Conservation (phyloP, 2,113 vertebrate species). For the Chiloscyllium plagiosum region DNA sequence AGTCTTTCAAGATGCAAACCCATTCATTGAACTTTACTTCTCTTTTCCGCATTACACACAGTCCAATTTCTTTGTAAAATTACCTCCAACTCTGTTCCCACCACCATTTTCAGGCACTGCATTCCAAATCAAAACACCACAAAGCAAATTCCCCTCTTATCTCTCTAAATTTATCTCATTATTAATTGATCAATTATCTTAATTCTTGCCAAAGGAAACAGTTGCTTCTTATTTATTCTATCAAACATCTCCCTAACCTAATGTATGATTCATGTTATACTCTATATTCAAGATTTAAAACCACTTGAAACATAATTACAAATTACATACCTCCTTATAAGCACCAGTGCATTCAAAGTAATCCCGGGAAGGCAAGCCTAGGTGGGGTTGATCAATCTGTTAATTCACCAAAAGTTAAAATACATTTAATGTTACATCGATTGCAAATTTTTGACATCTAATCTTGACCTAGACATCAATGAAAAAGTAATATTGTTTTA, state of each 20-base stretch:
- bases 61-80: neutral
- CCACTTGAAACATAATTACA: neutral
- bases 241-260: neutral
- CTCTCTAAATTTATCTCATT: neutral
- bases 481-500: neutral
- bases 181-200: neutral
- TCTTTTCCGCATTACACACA: neutral
- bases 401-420: slow-evolving; percentile 36
- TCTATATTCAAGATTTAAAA: neutral
- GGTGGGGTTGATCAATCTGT: slow-evolving; percentile 82
- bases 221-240: neutral
- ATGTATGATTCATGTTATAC: neutral
- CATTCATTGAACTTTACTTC: neutral
- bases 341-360: slow-evolving; percentile 77
- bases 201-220: neutral
- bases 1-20: neutral
- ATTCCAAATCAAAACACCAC: neutral
- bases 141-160: neutral
- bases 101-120: neutral
- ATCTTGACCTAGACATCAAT: neutral
- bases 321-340: slow-evolving; percentile 69
- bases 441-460: neutral
- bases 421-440: neutral
- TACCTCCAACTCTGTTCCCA: neutral
- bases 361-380: slow-evolving; percentile 83